Evolutionary conservation across 2,888 invertebrate genomes (phyloP).

Genomic region (Neoitamus cyanurus): DNA sequence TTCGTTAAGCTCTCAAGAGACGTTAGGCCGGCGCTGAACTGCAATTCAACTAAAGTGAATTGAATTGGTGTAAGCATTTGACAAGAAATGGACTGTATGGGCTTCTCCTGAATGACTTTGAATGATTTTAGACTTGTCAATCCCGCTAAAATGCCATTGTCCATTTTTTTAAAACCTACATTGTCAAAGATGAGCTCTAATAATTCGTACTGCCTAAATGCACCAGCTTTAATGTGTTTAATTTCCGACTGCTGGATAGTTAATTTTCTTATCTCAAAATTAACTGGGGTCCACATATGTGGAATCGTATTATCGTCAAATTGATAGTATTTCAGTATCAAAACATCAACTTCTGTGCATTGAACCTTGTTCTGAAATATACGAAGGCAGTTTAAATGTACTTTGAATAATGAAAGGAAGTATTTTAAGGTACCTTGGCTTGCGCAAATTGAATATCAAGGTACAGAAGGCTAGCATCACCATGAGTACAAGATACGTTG

Average conservation of each 20-base stretch:
- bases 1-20: slow-evolving; percentile 57
- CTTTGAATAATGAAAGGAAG: not conserved
- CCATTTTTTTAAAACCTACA: not conserved
- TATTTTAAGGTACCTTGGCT: not conserved
- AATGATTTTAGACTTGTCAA: slow-evolving; percentile 52
- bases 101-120: slow-evolving; percentile 55
- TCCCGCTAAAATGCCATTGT: not conserved
- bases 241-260: not conserved
- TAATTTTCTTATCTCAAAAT: not conserved
- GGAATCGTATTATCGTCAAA: not conserved
- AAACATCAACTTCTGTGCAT: not conserved
- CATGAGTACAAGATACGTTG: not conserved
- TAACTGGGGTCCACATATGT: not conserved
- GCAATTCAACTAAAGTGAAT: slow-evolving; percentile 56
- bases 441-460: not conserved
- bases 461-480: not conserved
- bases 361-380: not conserved
- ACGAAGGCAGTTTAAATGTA: not conserved
- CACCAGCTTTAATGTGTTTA: not conserved
- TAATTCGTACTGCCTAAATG: not conserved
- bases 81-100: slow-evolving; percentile 49
- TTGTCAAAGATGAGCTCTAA: not conserved
- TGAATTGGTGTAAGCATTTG: slow-evolving; percentile 57
- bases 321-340: not conserved
- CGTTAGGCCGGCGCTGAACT: slow-evolving; percentile 55